Percentiles rank a stretch among this genome's conserved stretches.
These are phyloP conservation scores for Digitonthophagus gazella DNA, from an alignment of 2,888 invertebrate genomes.

Conservation along the genomic window DNA sequence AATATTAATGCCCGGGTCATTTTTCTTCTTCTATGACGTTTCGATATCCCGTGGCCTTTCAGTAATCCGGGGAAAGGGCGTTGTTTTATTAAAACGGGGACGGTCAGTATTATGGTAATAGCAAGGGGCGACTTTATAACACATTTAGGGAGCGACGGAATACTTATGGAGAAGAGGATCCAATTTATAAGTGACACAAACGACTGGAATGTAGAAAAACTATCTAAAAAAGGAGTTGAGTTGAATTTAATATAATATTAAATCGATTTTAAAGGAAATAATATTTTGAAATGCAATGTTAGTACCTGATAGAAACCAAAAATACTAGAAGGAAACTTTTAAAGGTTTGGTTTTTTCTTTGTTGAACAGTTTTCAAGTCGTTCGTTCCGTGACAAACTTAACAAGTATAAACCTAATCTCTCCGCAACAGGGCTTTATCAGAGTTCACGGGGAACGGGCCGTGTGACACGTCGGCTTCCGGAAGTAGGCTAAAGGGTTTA, in stretches of 20 bases:
- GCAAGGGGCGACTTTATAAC: neutral
- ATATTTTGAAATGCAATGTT: no score
- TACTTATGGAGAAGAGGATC: neutral
- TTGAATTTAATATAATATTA: no score
- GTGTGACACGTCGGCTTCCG: neutral
- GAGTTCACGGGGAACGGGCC: neutral
- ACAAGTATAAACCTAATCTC: neutral
- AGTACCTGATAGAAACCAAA: no score
- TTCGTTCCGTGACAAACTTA: neutral
- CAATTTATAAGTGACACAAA: neutral
- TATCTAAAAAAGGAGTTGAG: neutral
- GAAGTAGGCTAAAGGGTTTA: neutral
- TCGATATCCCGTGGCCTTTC: neutral
- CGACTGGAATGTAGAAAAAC: neutral
- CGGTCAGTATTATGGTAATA: neutral
- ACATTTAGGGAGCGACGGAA: neutral
- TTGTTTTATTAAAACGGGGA: neutral
- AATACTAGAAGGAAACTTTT: no score
- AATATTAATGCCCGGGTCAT: neutral
- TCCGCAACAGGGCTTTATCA: neutral
- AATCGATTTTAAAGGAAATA: no score
- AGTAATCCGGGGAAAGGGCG: neutral
- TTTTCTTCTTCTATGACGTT: neutral
- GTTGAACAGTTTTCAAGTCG: neutral
- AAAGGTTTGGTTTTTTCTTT: neutral